Evolutionary conservation across 2,113 vertebrate genomes (phyloP).

Genomic region (Notarius lentiginosus): DNA sequence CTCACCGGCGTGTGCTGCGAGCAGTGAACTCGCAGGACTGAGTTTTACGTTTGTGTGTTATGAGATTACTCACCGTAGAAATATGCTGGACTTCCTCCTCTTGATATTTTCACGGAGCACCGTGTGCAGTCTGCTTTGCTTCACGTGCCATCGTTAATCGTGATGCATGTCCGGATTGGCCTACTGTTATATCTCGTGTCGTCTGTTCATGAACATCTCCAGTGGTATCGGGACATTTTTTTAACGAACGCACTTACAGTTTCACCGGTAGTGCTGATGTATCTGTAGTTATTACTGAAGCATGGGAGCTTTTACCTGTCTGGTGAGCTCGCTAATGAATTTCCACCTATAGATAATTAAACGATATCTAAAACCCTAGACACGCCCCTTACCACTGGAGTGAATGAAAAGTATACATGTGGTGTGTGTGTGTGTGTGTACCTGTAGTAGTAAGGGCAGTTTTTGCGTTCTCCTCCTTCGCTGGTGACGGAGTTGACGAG

Average conservation of each 20-base stretch:
- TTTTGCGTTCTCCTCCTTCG: slow-evolving; percentile 87
- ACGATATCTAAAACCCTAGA: neutral
- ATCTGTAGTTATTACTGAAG: neutral
- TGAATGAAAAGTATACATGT: neutral
- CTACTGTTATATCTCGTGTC: neutral
- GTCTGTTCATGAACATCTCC: neutral
- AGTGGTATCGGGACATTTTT: neutral
- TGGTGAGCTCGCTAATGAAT: neutral
- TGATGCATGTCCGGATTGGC: neutral
- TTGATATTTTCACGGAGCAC: too few relatives aligned
- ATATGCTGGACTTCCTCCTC: too few relatives aligned
- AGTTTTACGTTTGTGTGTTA: too few relatives aligned
- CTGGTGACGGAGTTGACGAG: slow-evolving; percentile 89
- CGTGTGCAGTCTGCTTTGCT: neutral
- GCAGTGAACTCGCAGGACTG: too few relatives aligned
- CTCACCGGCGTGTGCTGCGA: too few relatives aligned
- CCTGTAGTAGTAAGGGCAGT: slow-evolving; percentile 96
- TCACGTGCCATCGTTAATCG: neutral
- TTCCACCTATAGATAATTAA: neutral
- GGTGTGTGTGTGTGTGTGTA: slow-evolving; percentile 53
- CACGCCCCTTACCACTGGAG: neutral
- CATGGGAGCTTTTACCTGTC: neutral
- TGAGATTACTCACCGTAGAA: neutral
- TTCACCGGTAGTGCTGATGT: neutral
- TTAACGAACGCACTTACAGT: neutral